A percentile compares a stretch with the other conserved stretches of the same genome.
These are phyloP conservation scores for Calephelis nemesis DNA, from an alignment of 1,140 invertebrate genomes.

Conservation along the genomic window DNA sequence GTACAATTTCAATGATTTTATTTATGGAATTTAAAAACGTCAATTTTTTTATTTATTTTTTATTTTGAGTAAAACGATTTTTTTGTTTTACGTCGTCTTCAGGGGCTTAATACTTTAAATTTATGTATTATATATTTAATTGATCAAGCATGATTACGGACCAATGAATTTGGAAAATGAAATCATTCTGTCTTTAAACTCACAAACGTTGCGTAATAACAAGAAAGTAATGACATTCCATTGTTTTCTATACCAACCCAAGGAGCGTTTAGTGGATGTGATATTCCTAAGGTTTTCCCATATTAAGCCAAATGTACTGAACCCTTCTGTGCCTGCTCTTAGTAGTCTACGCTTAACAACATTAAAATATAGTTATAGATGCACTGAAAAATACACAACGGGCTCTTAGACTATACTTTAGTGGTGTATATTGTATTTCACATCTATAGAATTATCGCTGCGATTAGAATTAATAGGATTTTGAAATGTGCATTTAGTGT, in stretches of 20 bases:
- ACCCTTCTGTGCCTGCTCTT: slow-evolving; percentile 76
- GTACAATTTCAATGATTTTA: too few species aligned
- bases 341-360: slow-evolving; percentile 59
- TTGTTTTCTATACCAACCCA: slow-evolving; percentile 44
- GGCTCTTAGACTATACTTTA: slow-evolving; percentile 33
- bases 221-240: slow-evolving; percentile 51
- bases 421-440: slow-evolving; percentile 27
- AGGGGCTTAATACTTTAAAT: too few species aligned
- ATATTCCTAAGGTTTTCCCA: slow-evolving; percentile 67
- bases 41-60: too few species aligned
- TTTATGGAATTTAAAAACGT: too few species aligned
- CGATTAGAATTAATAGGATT: slow-evolving; percentile 28
- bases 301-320: slow-evolving; percentile 76
- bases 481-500: slow-evolving; percentile 40
- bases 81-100: too few species aligned
- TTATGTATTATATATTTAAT: too few species aligned
- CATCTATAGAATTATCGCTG: slow-evolving; percentile 23
- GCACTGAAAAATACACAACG: slow-evolving; percentile 16
- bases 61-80: too few species aligned
- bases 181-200: background rate
- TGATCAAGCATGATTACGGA: background rate
- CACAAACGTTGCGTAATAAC: slow-evolving; percentile 6
- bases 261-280: slow-evolving; percentile 66
- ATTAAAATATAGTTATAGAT: slow-evolving; percentile 18
- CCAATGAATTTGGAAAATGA: too few species aligned